Evolutionary conservation across 2,888 invertebrate species (phyloP), one percentile per base, ranked within the genome.

Genomic region (Cephus sareptanus): DNA sequence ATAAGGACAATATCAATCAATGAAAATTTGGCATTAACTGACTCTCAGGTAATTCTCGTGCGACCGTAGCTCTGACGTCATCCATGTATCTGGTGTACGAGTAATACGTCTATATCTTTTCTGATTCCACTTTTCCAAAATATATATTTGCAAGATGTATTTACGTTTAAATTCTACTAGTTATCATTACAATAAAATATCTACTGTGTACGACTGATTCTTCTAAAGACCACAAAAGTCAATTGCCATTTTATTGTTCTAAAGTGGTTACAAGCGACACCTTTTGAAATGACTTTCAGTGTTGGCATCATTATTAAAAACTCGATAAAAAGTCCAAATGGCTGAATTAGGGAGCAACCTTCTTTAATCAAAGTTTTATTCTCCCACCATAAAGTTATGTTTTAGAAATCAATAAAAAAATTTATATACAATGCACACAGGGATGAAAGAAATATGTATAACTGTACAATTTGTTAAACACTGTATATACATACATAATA

Each of bases 51-150:
- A 12, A 78, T 76, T 70, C 77, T 81, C 82, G 81, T 68, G 80
- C 81, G 80, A 84, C 84, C 83, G 83, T 84, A 84, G 82, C 76
- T 78, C 81, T 84, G 84, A 84, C 84, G 84, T 84, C 82, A 82
- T 79, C 76, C 79, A 76, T 75, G 76, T 78, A 82, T 76, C 76
- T 80, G 81, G 81, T 81, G 81, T 77, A 73, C 76, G 75, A 79
- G 56, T 78, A 71, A 31, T 30, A 33, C 6, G 9, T 4, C 23
- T 71, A 33, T 71, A 71, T 71, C 12, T 15, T 71, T 13, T 71
- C 71, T 34, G 13, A 71, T 31, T 12, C 12, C 31, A 23, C 31
- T 71, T 71, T 23, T 56, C 9, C 23, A 56, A 56, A 23, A 23
- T 56, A 56, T 9, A 23, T 56, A 40, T 40, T 40, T 1, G 6